Evolutionary conservation across 1,140 invertebrate genomes (phyloP), one percentile per base, ranked within the genome.

Genomic region (Sipha flava): DNA sequence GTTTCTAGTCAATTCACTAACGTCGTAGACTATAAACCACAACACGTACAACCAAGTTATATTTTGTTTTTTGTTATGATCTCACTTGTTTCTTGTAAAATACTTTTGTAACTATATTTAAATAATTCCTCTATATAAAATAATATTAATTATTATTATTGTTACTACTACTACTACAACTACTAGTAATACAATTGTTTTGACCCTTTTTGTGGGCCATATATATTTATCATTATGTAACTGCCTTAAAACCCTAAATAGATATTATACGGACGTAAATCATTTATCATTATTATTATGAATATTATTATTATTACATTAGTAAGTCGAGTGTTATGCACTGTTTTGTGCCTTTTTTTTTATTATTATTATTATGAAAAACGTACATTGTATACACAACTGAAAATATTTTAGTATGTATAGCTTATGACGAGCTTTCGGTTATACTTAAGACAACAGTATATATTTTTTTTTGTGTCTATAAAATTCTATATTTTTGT

Each of bases 61-160:
- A 23, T 34, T 73, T 52, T 73, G 70, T 73, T 73, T 59, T 73
- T 73, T 73, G 70, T 73, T 73, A 73, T 75, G 72, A 75, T 75
- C 72, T 75, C 72, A 75, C 64, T 45, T n/a, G 49, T 75, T 75
- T 75, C 72, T 57, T 75, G 72, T 75, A 75, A 54, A 43, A 54
- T 75, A 75, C 72, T 75, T 54, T 75, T 75, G 49, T 75, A 75
- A 68, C 31, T 68, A 68, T 29, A 26, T 26, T 29, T 26, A 18
- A 26, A 68, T 18, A 16, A 68, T 18, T 45, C 3, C 6, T 14
- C 21, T 21, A 21, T 45, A 23, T 29, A 16, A 45, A 29, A 26
- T 21, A 34, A 66, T 66, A 66, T 10, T 43, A 16, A 21, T 43
- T 34, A 45, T 26, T 26, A 45, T 45, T 45, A 45, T 66, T n/a